A percentile compares a stretch with the other conserved stretches of the same genome.
phyloP scores from a whole-genome alignment of 2,888 invertebrate genomes.

The Frankliniella fusca region DNA sequence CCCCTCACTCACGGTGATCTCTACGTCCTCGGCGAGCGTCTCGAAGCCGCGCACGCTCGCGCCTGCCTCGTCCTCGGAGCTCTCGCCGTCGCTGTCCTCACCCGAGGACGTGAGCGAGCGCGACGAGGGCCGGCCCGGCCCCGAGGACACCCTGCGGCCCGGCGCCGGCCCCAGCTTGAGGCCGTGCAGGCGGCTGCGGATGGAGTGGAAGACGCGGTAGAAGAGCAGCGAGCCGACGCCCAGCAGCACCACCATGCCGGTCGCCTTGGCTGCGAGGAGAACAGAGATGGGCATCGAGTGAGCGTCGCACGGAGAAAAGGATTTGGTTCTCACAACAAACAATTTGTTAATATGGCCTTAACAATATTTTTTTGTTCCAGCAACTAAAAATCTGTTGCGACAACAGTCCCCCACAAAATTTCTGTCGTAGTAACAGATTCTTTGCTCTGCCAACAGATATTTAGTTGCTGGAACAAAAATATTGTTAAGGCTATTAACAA shows the following conservation, averaged over 20 bases:
- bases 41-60: not conserved
- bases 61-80: not conserved
- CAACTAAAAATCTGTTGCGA: too few relatives aligned
- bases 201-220: constrained; percentile 45
- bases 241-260: constrained; percentile 47
- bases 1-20: not conserved
- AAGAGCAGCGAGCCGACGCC: constrained; percentile 48
- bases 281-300: not conserved
- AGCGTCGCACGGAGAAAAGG: too few relatives aligned
- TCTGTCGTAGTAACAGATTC: too few relatives aligned
- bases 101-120: constrained; percentile 1
- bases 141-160: not conserved
- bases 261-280: constrained; percentile 45
- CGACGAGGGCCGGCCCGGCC: not conserved
- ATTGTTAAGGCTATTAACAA: too few relatives aligned
- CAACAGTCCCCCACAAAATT: too few relatives aligned
- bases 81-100: not conserved
- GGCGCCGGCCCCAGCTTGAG: not conserved
- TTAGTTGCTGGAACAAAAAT: too few relatives aligned
- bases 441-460: too few relatives aligned
- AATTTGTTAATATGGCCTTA: too few relatives aligned
- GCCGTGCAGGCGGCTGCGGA: constrained; percentile 12
- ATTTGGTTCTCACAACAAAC: too few relatives aligned
- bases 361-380: too few relatives aligned
- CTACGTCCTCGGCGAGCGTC: constrained; percentile 15